phyloP scores from a whole-genome alignment of 1,140 invertebrate genomes.

The Mamestra configurata region DNA sequence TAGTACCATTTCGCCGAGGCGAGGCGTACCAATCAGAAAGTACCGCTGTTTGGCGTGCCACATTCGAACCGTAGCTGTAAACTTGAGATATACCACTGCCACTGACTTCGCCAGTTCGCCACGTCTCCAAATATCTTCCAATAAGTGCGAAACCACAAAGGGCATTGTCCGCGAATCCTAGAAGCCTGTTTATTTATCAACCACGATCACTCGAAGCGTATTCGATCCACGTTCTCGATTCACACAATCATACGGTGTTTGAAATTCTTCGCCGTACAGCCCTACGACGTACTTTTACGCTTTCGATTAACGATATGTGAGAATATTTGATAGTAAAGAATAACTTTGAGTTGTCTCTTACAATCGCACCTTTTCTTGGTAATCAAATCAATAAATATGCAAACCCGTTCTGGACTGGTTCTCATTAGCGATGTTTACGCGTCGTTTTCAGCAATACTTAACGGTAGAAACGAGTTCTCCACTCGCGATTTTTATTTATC shows the following conservation, averaged over 20 bases:
- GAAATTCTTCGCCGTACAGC: constrained; percentile 73
- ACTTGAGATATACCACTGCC: constrained; percentile 10
- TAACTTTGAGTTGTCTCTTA: neutral
- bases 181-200: constrained; percentile 75
- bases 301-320: constrained; percentile 52
- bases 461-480: constrained; percentile 81
- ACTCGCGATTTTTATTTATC: constrained; percentile 70
- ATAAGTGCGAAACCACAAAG: constrained; percentile 58
- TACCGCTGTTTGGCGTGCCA: constrained; percentile 75
- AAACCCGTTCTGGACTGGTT: constrained; percentile 64
- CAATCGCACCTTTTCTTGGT: constrained; percentile 60
- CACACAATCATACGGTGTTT: constrained; percentile 81
- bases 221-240: constrained; percentile 84
- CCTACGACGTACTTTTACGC: constrained; percentile 75
- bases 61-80: constrained; percentile 57
- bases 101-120: neutral
- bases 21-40: constrained; percentile 78
- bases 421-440: constrained; percentile 68
- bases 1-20: constrained; percentile 67
- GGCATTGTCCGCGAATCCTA: constrained; percentile 74
- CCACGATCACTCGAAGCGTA: constrained; percentile 70
- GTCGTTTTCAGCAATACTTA: constrained; percentile 74
- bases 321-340: constrained; percentile 4
- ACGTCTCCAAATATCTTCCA: constrained; percentile 34
- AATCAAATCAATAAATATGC: constrained; percentile 67